phyloP scores from a whole-genome alignment of 2,888 invertebrate genomes.

The Phrixothrix hirtus region DNA sequence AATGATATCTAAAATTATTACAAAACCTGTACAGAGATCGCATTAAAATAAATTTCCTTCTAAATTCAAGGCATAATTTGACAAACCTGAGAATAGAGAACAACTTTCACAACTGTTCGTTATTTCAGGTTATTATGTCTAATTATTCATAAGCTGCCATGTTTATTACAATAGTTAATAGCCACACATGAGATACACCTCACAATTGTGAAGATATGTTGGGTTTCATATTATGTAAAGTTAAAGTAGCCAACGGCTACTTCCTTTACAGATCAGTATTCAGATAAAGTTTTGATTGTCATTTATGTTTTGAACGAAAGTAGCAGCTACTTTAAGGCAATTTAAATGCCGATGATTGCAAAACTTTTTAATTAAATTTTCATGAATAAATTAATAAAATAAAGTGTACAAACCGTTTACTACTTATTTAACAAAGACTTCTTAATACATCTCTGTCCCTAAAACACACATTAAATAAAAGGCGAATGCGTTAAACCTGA shows the following conservation, averaged over 20 bases:
- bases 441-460: slow-evolving; percentile 13
- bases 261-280: slow-evolving; percentile 13
- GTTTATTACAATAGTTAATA: slow-evolving; percentile 41
- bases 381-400: too few relatives aligned
- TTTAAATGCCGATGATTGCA: too few relatives aligned
- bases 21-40: slow-evolving; percentile 8
- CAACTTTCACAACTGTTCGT: slow-evolving; percentile 45
- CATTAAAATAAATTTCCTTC: slow-evolving; percentile 14
- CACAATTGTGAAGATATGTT: slow-evolving; percentile 27
- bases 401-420: too few relatives aligned
- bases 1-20: slow-evolving; percentile 9
- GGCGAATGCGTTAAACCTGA: slow-evolving; percentile 38
- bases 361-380: too few relatives aligned
- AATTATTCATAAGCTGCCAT: slow-evolving; percentile 44
- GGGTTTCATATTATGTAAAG: slow-evolving; percentile 16
- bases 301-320: too few relatives aligned
- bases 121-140: slow-evolving; percentile 42
- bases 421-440: too few relatives aligned
- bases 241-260: slow-evolving; percentile 18
- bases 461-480: slow-evolving; percentile 17
- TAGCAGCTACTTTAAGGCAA: too few relatives aligned
- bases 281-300: slow-evolving; percentile 7
- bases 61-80: slow-evolving; percentile 8
- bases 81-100: slow-evolving; percentile 35
- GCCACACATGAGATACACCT: slow-evolving; percentile 33